Evolutionary conservation across 35 echinoderm and acorn worm species (phyloP), one percentile per base, ranked within the genome.

Genomic region (Anneissia japonica): DNA sequence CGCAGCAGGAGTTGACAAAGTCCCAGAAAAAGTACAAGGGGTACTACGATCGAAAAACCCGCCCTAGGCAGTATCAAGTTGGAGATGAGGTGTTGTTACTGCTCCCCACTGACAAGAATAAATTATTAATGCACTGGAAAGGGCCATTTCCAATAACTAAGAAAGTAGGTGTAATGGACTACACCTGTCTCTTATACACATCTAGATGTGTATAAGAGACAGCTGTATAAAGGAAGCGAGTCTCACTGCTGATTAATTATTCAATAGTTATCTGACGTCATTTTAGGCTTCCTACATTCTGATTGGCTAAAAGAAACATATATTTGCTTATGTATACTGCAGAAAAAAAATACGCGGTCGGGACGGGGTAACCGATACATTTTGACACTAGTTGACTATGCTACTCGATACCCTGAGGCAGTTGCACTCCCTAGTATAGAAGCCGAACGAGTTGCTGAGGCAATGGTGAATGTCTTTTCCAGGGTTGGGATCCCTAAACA

Each of bases 401-500:
- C 77, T 41, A 82, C 84, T 4, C 30, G 76, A 30, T 87, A 79
- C 37, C 86, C 86, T 0, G 86, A 80, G 23, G 86, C 86, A 11
- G 75, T 87, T 39, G 83, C 89, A 5, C 40, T 91, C 14, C 83
- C 89, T n/a, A 41, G 41, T 39, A 91, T 91, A 26, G 89, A 91
- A 83, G 83, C 89, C 26, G 89, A 86, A 32, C 82, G 75, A 4
- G 89, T 91, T 39, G 89, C 89, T 28, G 83, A 91, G 35, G 83
- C 74, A 23, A 11, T 91, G 72, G 37, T 91, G n/a, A 83, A 91
- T 32, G 76, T 91, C 31, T 91, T 78, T 34, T 45, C 74, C 29
- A 0, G 89, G 16, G 40, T 91, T 35, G 89, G 89, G 9, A 73
- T 91, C 32, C 89, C 89, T 28, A 46, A 84, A 28, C 82, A 90